These are phyloP conservation scores for Poecilus cupreus DNA, from an alignment of 2,888 invertebrate species.

Conservation along the genomic window DNA sequence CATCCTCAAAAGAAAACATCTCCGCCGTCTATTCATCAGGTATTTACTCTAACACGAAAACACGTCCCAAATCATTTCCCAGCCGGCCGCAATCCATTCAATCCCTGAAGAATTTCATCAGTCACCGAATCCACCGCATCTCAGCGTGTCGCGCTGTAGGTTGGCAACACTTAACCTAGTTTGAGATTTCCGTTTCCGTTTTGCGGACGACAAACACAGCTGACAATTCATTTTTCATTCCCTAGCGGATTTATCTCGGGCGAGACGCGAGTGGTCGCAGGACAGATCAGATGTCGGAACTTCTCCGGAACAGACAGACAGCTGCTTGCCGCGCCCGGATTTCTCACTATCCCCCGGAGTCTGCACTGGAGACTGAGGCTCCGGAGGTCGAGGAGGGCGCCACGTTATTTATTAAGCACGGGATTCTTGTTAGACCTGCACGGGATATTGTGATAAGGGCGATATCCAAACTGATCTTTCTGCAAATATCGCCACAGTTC, in stretches of 20 bases:
- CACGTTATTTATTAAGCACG: constrained; percentile 24
- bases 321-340: constrained; percentile 48
- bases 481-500: too few species aligned
- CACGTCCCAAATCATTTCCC: background rate
- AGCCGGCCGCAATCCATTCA: background rate
- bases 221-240: constrained; percentile 59
- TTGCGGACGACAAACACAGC: constrained; percentile 53
- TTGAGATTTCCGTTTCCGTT: constrained; percentile 47
- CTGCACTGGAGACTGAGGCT: background rate
- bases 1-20: too few species aligned
- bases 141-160: background rate
- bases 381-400: background rate
- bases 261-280: background rate
- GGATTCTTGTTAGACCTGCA: constrained; percentile 5
- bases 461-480: too few species aligned
- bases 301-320: constrained; percentile 45
- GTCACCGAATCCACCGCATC: constrained; percentile 7
- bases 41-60: background rate
- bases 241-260: constrained; percentile 40
- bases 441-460: too few species aligned
- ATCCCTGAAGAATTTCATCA: constrained; percentile 15
- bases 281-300: constrained; percentile 51
- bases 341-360: constrained; percentile 49
- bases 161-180: constrained; percentile 57
- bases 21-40: background rate